Evolutionary conservation across 2,113 vertebrate species (phyloP), one percentile per base, ranked within the genome.

Genomic region (Clarias macrocephalus): DNA sequence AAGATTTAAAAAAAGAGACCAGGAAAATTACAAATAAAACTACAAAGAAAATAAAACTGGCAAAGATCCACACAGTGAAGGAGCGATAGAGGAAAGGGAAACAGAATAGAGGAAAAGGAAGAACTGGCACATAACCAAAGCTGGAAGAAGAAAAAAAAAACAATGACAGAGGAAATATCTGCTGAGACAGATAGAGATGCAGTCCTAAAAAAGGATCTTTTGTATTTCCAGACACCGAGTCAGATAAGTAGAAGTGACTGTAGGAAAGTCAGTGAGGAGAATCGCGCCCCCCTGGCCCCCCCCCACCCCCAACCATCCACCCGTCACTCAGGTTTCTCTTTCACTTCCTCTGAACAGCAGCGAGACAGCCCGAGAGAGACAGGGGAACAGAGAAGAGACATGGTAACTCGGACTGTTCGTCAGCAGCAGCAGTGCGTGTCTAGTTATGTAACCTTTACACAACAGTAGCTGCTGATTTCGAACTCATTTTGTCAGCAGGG

Each of bases 391-490:
- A 18, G 72, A 30, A 75, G 54, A 72, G 70, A 42, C 33, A 23
- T 70, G 63, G 19, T 8, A 28, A 60, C 42, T 77, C 52, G 62
- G 83, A 81, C 37, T 83, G 86, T 84, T 80, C 56, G 86, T 83
- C 73, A 89, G 89, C 63, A 83, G 42, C 60, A n/a, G 66, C 62
- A 63, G 54, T 42, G 18, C 65, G n/a, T 16, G 19, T 60, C 42
- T 72, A 19, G 76, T 76, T 88, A 86, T 25, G 6, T 77, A 84
- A 85, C 82, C 60, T 70, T 60, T 66, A 65, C 57, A 28, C 83
- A 66, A 28, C 52, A 57, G 87, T 57, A 72, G 33, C 86, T 79
- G 59, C 76, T 42, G 72, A 62, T 28, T 85, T 70, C 1, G 30
- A 23, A 57, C 15, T 28, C n/a, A 6, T 37, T 23, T 85, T 5